These are phyloP conservation scores for Mimachlamys varia DNA, from an alignment of 2,888 invertebrate genomes.

Conservation along the genomic window DNA sequence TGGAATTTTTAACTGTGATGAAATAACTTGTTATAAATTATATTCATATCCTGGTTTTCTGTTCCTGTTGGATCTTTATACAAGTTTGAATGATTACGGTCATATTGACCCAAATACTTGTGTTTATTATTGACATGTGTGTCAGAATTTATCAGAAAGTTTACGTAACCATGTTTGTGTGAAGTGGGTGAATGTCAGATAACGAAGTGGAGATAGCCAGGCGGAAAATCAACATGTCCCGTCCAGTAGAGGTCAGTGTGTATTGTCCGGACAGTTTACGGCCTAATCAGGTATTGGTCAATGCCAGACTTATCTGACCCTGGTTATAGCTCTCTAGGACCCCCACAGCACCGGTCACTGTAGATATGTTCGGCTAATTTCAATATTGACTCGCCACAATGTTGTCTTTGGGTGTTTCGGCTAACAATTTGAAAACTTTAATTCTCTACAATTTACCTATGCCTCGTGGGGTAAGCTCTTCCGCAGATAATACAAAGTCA, in stretches of 20 bases:
- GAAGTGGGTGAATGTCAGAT: not conserved
- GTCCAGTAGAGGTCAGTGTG: not conserved
- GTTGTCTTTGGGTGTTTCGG: not conserved
- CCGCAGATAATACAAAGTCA: not conserved
- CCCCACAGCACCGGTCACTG: not conserved
- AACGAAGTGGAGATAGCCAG: not conserved
- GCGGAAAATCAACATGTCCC: not conserved
- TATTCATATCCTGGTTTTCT: too few species aligned
- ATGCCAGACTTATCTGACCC: not conserved
- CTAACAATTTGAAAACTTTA: constrained; percentile 1
- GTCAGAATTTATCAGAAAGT: constrained; percentile 12
- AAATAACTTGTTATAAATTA: too few species aligned
- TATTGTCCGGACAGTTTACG: not conserved
- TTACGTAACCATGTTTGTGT: not conserved
- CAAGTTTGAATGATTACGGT: not conserved
- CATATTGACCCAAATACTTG: not conserved
- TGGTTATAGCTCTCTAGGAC: not conserved
- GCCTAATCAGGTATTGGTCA: constrained; percentile 24
- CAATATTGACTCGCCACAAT: constrained; percentile 3
- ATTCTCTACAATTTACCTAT: not conserved
- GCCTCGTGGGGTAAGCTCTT: not conserved
- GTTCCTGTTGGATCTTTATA: too few species aligned
- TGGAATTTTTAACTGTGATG: too few species aligned
- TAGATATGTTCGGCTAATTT: not conserved
- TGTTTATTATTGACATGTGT: not conserved